phyloP scores from a whole-genome alignment of 2,113 vertebrate species.

The Steatornis caripensis region DNA sequence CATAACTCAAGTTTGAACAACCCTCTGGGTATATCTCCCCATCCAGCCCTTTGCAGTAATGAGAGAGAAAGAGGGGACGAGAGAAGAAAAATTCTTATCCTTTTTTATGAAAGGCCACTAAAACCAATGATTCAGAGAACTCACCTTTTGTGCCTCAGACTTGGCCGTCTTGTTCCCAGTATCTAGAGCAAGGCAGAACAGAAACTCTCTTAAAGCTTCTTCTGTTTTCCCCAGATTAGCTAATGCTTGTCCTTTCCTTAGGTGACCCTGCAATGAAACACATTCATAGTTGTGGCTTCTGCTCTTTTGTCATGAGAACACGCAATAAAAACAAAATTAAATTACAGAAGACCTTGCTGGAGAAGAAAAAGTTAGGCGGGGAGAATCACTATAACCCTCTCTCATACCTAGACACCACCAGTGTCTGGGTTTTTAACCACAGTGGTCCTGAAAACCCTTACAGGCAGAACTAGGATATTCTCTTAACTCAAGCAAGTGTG shows the following conservation, averaged over 20 bases:
- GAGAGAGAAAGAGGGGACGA: not conserved
- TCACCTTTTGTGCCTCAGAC: slow-evolving; percentile 83
- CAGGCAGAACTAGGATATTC: not conserved
- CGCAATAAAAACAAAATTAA: not conserved
- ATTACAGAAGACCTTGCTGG: not conserved
- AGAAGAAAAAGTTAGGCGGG: not conserved
- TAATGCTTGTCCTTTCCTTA: slow-evolving; percentile 87
- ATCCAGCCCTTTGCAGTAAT: not conserved
- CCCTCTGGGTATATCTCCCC: not conserved
- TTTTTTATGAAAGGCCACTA: not conserved
- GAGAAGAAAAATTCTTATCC: not conserved
- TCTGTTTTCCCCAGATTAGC: slow-evolving; percentile 83
- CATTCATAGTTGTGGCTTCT: not conserved
- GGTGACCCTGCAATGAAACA: slow-evolving; percentile 79
- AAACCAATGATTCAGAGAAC: slow-evolving; percentile 7
- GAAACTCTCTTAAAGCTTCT: slow-evolving; percentile 87
- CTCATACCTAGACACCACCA: not conserved
- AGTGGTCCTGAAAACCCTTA: not conserved
- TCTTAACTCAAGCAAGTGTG: not conserved
- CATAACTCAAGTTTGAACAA: not conserved
- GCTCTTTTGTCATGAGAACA: not conserved
- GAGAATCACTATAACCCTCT: not conserved
- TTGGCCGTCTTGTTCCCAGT: slow-evolving; percentile 81
- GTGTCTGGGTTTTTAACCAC: not conserved
- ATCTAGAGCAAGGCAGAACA: slow-evolving; percentile 86